Evolutionary conservation across 2,888 invertebrate species (phyloP).

Genomic region (Trichopria drosophilae): DNA sequence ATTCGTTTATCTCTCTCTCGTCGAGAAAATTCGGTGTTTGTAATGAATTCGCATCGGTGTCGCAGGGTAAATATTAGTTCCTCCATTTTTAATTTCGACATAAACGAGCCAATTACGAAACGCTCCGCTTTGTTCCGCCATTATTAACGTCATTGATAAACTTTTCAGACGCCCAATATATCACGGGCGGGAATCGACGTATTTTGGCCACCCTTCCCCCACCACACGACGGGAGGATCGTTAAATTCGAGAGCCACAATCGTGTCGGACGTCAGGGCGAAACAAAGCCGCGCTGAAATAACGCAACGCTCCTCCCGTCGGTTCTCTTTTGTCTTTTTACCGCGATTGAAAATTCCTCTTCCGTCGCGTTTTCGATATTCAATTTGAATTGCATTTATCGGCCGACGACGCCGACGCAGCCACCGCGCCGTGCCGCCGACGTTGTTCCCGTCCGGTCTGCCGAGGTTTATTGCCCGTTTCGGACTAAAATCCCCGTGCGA

Average conservation of each 20-base stretch:
- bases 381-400: conserved; percentile 38
- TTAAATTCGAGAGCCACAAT: conserved; percentile 28
- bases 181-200: conserved; percentile 16
- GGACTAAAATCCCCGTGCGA: conserved; percentile 44
- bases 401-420: conserved; percentile 12
- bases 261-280: conserved; percentile 16
- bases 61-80: too few relatives aligned
- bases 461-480: conserved; percentile 45
- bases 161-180: conserved; percentile 21
- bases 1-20: too few relatives aligned
- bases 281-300: conserved; percentile 21
- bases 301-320: conserved; percentile 8
- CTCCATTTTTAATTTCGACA: too few relatives aligned
- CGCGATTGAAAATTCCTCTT: conserved; percentile 28
- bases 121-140: too few relatives aligned
- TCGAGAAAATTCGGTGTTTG: too few relatives aligned
- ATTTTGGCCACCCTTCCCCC: conserved; percentile 16
- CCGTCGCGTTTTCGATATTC: conserved; percentile 39
- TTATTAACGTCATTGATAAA: too few relatives aligned
- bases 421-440: conserved; percentile 15
- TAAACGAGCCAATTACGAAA: too few relatives aligned
- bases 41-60: too few relatives aligned
- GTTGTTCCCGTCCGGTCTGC: conserved; percentile 34
- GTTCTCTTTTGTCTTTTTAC: conserved; percentile 9
- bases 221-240: conserved; percentile 19